Evolutionary conservation across 2,113 vertebrate species (phyloP), one percentile per base, ranked within the genome.

Genomic region (Atrichornis clamosus): DNA sequence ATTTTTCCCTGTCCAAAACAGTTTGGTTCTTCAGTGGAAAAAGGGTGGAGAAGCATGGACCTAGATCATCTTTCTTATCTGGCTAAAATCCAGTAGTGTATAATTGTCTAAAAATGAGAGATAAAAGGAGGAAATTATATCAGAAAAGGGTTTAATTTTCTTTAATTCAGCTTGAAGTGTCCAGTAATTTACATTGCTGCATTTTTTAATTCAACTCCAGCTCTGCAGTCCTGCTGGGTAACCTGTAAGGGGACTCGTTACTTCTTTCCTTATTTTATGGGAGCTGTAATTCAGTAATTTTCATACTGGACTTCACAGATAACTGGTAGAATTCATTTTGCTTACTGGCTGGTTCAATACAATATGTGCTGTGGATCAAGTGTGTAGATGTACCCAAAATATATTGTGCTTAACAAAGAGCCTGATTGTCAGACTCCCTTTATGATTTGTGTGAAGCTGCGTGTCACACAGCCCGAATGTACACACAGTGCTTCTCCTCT

Each of bases 341-440:
- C n/a, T 79, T 39, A 56, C 46, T 26, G 67, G 20, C 76, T 84
- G 62, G 53, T 64, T 92, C 84, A 33, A 33, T 78, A 42, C 67
- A 63, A 1, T 47, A 21, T 21, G 35, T 72, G 63, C 82, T 83
- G 47, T 30, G 64, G 72, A 32, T 59, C 60, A 22, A 83, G 70
- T 10, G 44, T n/a, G 35, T 59, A 23, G 72, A 83, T 10, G 3
- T 84, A 70, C 46, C 82, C 79, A 16, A 59, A 88, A 55, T 59
- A 18, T 3, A 47, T 37, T 77, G 60, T 47, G n/a, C 27, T 62
- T 62, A 46, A 89, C 89, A 95, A 95, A 90, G 82, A 41, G 68
- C 52, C 60, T 49, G 88, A 56, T 74, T 93, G 72, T 95, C 21
- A 28, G 78, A 42, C 23, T 28, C 37, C 6, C 60, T 56, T 15